Evolutionary conservation across 2,888 invertebrate genomes (phyloP), one percentile per base, ranked within the genome.

Genomic region (Steromphala cineraria): DNA sequence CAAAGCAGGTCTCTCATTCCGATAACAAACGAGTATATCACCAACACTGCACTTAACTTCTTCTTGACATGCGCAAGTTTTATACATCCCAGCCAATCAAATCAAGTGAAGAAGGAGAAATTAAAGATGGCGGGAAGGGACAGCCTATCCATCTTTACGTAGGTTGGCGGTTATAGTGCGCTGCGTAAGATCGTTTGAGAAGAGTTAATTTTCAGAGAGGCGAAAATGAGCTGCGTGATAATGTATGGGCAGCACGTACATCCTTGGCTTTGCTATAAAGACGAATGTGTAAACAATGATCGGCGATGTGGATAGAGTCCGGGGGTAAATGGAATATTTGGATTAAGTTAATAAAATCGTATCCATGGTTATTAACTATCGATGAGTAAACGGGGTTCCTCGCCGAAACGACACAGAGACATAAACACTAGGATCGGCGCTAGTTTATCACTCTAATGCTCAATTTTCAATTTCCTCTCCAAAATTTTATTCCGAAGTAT

Each of bases 301-400:
- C 36, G 40, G 24, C 17, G 71, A 36, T 40, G 71, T 71, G 71
- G 71, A 36, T 36, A 31, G 36, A 71, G 71, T 71, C 71, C 36
- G 31, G n/a, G 36, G 71, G 71, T 36, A 71, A 71, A 71, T 71
- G 71, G 71, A 71, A 36, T 71, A 71, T 71, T 71, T 71, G 36
- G 71, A 71, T 71, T 71, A 71, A 71, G 71, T 71, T 71, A 71
- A 71, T 71, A 71, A 71, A 71, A 71, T 71, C 36, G 71, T 71
- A 71, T 71, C 71, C 71, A 71, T 71, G 71, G 71, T 71, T 71
- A 71, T 71, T 71, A 71, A 71, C 71, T 71, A 19, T 28, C 71
- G 62, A 62, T 62, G 62, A 62, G 62, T 62, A 62, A 62, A 62
- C 28, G 5, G 15, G 15, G 24, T 15, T 24, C 10, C 28, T 28